Percentiles rank a stretch among this genome's conserved stretches.
phyloP scores from a whole-genome alignment of 2,888 invertebrate genomes.

The Molanna angustata region DNA sequence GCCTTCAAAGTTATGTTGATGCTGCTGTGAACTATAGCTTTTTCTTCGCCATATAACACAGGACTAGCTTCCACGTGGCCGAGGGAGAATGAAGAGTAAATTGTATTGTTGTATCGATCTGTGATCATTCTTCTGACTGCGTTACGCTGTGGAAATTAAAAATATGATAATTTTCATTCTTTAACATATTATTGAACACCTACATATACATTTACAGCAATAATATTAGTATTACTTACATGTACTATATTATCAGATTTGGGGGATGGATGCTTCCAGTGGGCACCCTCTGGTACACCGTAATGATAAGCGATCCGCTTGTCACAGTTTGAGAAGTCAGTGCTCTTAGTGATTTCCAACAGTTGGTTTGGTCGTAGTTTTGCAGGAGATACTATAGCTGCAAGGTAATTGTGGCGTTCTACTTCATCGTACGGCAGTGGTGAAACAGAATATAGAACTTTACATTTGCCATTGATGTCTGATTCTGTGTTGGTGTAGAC shows the following conservation, averaged over 20 bases:
- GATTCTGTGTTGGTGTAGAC: slow-evolving; percentile 58
- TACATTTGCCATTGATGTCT: slow-evolving; percentile 56
- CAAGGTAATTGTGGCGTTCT: slow-evolving; percentile 53
- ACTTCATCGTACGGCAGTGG: slow-evolving; percentile 57
- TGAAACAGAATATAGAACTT: slow-evolving; percentile 62
- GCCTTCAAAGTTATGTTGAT: slow-evolving; percentile 53
- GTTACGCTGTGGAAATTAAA: slow-evolving; percentile 45
- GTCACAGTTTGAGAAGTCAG: slow-evolving; percentile 62
- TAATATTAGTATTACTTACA: slow-evolving; percentile 39
- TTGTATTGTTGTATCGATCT: slow-evolving; percentile 55
- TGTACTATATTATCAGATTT: slow-evolving; percentile 54
- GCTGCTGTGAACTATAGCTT: slow-evolving; percentile 61
- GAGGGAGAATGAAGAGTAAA: slow-evolving; percentile 63
- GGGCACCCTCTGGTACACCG: slow-evolving; percentile 56
- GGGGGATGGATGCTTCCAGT: slow-evolving; percentile 52
- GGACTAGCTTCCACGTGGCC: slow-evolving; percentile 61
- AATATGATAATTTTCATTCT: no score
- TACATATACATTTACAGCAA: no score
- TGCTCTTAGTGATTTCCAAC: slow-evolving; percentile 65
- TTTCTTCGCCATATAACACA: slow-evolving; percentile 55
- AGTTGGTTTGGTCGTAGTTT: slow-evolving; percentile 44
- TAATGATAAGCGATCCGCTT: slow-evolving; percentile 63
- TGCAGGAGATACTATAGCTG: slow-evolving; percentile 42
- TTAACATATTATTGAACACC: no score
- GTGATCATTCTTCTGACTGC: slow-evolving; percentile 58